Percentiles rank a stretch among this genome's conserved stretches.
These are phyloP conservation scores for Cervus canadensis DNA, from an alignment of 2,113 vertebrate genomes.

Conservation along the genomic window DNA sequence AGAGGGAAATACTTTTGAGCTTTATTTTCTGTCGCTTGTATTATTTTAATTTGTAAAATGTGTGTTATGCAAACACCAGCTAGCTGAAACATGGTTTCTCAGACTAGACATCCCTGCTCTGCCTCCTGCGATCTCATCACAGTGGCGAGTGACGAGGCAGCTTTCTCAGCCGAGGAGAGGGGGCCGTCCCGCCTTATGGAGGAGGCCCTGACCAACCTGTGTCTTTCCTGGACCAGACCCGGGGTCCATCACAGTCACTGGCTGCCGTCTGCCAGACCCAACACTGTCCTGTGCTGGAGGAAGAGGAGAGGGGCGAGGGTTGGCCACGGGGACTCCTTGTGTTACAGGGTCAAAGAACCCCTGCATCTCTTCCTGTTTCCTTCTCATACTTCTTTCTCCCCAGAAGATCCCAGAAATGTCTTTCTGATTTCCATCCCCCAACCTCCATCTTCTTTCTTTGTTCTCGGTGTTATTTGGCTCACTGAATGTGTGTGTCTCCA, in stretches of 20 bases:
- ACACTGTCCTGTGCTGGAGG: not conserved
- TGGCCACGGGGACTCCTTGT: not conserved
- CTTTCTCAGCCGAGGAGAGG: not conserved
- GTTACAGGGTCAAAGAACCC: not conserved
- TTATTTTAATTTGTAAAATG: not conserved
- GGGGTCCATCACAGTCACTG: not conserved
- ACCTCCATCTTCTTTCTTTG: not conserved
- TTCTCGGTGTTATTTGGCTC: not conserved
- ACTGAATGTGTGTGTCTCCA: not conserved
- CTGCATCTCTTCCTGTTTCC: not conserved
- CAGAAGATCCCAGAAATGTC: not conserved
- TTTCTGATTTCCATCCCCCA: not conserved
- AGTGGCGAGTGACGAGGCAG: not conserved
- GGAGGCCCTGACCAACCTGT: accelerated
- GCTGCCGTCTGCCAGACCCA: not conserved
- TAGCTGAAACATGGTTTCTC: not conserved
- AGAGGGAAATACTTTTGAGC: not conserved
- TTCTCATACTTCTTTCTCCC: not conserved
- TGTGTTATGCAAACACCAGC: not conserved
- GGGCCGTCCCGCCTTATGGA: accelerated
- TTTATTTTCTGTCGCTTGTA: not conserved
- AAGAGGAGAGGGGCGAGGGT: not conserved
- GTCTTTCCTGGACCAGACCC: not conserved
- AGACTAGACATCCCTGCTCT: not conserved
- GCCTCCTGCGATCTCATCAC: not conserved